Base-by-base conservation (phyloP, 2,797 vertebrate genomes). In the Spinus pinus region DNA sequence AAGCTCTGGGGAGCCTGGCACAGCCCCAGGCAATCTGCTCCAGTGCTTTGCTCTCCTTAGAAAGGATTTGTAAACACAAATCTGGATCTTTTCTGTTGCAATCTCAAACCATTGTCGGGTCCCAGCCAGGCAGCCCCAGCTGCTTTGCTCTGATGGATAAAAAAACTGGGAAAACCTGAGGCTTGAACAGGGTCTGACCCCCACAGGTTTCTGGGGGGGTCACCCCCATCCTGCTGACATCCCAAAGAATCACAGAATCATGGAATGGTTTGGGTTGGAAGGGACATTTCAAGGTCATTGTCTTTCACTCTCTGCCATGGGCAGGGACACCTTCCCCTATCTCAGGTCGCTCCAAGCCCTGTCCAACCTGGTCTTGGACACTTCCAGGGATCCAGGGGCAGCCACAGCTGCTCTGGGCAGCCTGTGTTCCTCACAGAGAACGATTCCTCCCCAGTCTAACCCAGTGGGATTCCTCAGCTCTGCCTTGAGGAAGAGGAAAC, bases 41-140 rank as follows among this genome's bases (percentile, higher is more conserved):
- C 94, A 94, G 85, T 13, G 33, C 42, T 13, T 70, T 73, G 24
- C 91, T 87, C 7, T 93, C 94, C 95, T 94, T 71, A 94, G 95
- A 79, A 79, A 93, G 58, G 88, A 95, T 96, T 94, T 95, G 93
- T 91, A 96, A 94, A 95, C 95, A 96, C 81, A 90, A 83, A 88
- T 91, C 91, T 95, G 93, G 81, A 91, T 85, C 89, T 56, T 88
- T 94, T 96, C 83, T 94, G 60, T 77, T 78, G 89, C 95, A 91
- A 90, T 95, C 93, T 87, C 80, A 82, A 69, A 28, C 81, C 81
- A 93, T 96, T 96, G 93, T 94, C 69, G 14, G 31, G 72, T 73
- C 75, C 67, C 80, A 2, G 25, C 6, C 14, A 50, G 3, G 31
- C 75, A 95, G 88, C 69, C 62, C 67, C 73, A 86, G 92, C 88